Percentiles rank a stretch among this genome's conserved stretches.
Evolutionary conservation across 2,113 vertebrate species (phyloP).

Genomic region (Eurypyga helias): DNA sequence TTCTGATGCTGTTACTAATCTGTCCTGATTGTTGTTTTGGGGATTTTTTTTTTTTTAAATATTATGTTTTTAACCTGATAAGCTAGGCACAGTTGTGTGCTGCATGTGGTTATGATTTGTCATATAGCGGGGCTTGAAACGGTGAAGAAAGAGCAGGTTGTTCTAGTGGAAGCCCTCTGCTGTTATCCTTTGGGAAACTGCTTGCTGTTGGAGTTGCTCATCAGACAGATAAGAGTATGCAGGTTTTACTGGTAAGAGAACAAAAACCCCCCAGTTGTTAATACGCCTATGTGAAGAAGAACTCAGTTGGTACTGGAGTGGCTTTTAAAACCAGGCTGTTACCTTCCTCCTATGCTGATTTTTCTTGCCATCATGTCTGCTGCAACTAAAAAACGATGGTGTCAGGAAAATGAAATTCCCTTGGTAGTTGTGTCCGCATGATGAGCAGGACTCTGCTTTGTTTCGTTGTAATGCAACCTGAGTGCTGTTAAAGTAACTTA

Average conservation of each 20-base stretch:
- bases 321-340: not conserved
- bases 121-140: not conserved
- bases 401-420: not conserved
- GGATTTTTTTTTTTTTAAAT: too few species aligned
- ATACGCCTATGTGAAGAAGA: not conserved
- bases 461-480: not conserved
- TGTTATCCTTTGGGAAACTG: not conserved
- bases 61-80: too few species aligned
- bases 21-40: not conserved
- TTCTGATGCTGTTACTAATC: not conserved
- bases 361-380: not conserved
- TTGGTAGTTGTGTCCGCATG: rapidly evolving
- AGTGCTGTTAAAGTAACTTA: not conserved
- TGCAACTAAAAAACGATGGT: not conserved
- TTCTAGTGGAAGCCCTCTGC: not conserved
- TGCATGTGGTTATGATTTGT: not conserved
- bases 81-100: not conserved
- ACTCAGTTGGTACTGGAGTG: not conserved
- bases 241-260: not conserved
- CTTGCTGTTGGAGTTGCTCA: not conserved
- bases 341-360: not conserved
- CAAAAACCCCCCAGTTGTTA: not conserved
- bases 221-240: too few species aligned
- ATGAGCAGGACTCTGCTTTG: not conserved
- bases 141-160: not conserved